phyloP scores from a whole-genome alignment of 1,140 invertebrate genomes.

The Tachypleus tridentatus region DNA sequence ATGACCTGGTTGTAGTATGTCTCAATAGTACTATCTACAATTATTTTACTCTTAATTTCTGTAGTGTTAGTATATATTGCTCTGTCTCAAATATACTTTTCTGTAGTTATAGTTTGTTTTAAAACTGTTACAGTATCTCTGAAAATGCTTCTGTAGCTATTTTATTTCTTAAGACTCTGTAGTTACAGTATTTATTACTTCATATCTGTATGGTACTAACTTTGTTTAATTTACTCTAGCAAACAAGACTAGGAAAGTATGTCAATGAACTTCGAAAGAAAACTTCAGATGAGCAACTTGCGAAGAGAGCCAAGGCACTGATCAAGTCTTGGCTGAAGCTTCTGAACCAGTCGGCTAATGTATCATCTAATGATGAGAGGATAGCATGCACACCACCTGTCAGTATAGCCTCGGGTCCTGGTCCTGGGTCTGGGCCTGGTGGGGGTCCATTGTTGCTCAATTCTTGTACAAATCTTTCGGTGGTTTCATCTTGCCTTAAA shows the following conservation, averaged over 20 bases:
- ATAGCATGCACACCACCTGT: constrained; percentile 7
- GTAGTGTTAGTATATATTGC: no score
- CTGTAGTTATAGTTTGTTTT: background rate
- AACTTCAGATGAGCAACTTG: constrained; percentile 59
- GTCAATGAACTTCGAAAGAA: constrained; percentile 81
- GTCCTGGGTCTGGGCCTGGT: constrained; percentile 16
- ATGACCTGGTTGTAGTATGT: no score
- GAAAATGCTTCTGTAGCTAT: no score
- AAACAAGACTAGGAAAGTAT: constrained; percentile 79
- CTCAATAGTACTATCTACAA: no score
- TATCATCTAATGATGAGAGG: constrained; percentile 16
- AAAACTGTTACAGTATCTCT: no score
- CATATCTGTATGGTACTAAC: no score
- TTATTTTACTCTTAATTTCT: no score
- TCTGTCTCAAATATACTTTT: background rate
- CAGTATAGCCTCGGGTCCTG: constrained; percentile 9
- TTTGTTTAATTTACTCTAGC: constrained; percentile 37
- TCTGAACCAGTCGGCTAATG: constrained; percentile 31
- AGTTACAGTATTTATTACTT: no score
- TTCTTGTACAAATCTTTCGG: no score
- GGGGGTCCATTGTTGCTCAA: constrained; percentile 11
- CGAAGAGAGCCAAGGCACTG: constrained; percentile 75
- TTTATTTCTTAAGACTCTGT: no score
- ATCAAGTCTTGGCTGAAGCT: constrained; percentile 81
- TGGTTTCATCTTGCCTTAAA: no score